These are phyloP conservation scores for Trachurus trachurus DNA, from an alignment of 2,797 vertebrate species.

Conservation along the genomic window DNA sequence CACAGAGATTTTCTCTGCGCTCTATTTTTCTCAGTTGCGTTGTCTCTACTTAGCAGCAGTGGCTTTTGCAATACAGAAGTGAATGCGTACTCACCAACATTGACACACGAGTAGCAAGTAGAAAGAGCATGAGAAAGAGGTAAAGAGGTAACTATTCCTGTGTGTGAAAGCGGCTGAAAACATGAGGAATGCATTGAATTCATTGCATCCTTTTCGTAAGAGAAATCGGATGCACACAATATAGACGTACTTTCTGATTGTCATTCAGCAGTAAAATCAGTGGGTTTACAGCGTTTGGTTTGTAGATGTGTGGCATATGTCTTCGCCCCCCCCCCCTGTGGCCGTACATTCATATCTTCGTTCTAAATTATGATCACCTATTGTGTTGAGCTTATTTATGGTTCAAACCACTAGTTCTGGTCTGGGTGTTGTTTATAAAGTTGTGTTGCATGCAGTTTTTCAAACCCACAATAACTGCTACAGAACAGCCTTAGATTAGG, in stretches of 20 bases:
- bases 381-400: slow-evolving; percentile 36
- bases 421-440: slow-evolving; percentile 1
- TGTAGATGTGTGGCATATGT: slow-evolving; percentile 34
- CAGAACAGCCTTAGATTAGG: slow-evolving; percentile 24
- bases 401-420: slow-evolving; percentile 30
- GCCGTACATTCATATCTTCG: slow-evolving; percentile 64
- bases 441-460: slow-evolving; percentile 1
- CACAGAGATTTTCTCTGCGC: slow-evolving; percentile 48
- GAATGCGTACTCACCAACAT: slow-evolving; percentile 52
- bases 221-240: slow-evolving; percentile 11
- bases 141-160: slow-evolving; percentile 40
- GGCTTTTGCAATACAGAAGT: slow-evolving; percentile 51
- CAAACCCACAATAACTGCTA: not conserved
- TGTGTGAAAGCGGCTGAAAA: slow-evolving; percentile 35
- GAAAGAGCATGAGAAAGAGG: slow-evolving; percentile 51
- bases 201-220: slow-evolving; percentile 16
- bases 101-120: slow-evolving; percentile 47
- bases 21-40: slow-evolving; percentile 42
- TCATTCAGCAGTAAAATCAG: slow-evolving; percentile 69
- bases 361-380: not conserved
- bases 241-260: slow-evolving; percentile 71
- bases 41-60: slow-evolving; percentile 58
- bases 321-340: slow-evolving; percentile 2
- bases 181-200: slow-evolving; percentile 65
- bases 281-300: slow-evolving; percentile 61